Base-by-base conservation (phyloP, 2,113 vertebrate species). In the Neodontobutis hainanensis region DNA sequence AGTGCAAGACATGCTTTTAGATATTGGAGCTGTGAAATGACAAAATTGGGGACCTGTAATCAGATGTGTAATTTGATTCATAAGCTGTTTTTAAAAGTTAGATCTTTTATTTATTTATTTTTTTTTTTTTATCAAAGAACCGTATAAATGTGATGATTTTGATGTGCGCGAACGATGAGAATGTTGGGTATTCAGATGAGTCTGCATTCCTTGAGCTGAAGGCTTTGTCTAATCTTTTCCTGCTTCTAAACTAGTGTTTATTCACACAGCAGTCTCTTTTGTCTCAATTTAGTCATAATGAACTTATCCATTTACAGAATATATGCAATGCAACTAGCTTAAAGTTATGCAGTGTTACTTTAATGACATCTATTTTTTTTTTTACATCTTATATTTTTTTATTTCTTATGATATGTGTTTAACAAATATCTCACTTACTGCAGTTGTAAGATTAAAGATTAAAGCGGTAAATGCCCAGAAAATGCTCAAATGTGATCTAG, bases 31-130 rank as follows among this genome's bases (percentile, higher is more conserved):
- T 71, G 58, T 66, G 50, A 79, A 81, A 75, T 75, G 65, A 80
- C 57, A 75, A 73, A 69, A 36, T 15, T 69, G 49, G 4, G 63
- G 61, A 78, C 56, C 50, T 81, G 84, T 83, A 66, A 76, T 85
- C 71, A 75, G 61, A 80, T 86, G 75, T 68, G 80, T 77, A 73
- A 85, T 84, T 84, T 63, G 62, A 84, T 75, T 81, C 78, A 70
- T 76, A 82, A 80, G 71, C 70, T 72, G 48, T 80, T 63, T 78
- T 60, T 51, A 34, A 9, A 50, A 48, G 42, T 77, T 35, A 61
- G 12, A 83, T 85, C 69, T 75, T 42, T 77, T 11, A 55, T 75
- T 84, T 12, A 52, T 72, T 84, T 51, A n/a, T n/a, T 3, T 27
- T 27, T 27, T 27, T 27, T 27, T 27, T 27, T 27, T 47, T 67